Conservation (phyloP, 1,140 invertebrate species). For the Helicoverpa armigera region DNA sequence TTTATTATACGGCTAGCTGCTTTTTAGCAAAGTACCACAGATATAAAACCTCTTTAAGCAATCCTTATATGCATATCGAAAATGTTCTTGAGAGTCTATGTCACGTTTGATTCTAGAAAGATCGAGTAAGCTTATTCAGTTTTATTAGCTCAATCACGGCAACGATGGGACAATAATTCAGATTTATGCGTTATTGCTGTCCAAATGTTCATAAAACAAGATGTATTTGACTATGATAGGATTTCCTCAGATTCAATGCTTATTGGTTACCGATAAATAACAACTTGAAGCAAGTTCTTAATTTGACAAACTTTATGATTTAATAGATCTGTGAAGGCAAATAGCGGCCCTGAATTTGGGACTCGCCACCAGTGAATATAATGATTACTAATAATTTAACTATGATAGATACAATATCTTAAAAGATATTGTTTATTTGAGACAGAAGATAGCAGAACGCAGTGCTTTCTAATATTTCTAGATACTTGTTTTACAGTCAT, state of each 20-base stretch:
- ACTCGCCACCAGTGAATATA: conserved; percentile 1
- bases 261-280: no score
- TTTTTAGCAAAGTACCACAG: not conserved
- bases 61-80: no score
- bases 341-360: not conserved
- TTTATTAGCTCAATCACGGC: conserved; percentile 43
- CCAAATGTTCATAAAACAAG: not conserved
- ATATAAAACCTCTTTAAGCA: no score
- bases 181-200: conserved; percentile 10
- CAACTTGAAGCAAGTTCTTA: not conserved
- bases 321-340: not conserved
- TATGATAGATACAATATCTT: no score
- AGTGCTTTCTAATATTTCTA: no score
- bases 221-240: not conserved
- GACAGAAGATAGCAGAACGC: no score
- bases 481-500: no score
- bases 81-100: no score
- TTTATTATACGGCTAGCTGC: conserved; percentile 14
- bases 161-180: conserved; percentile 14
- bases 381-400: no score
- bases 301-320: not conserved
- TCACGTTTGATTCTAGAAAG: not conserved
- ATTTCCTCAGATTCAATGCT: no score
- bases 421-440: no score
- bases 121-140: conserved; percentile 26